phyloP scores from a whole-genome alignment of 35 echinoderm and acorn worm genomes.

The Strongylocentrotus purpuratus region DNA sequence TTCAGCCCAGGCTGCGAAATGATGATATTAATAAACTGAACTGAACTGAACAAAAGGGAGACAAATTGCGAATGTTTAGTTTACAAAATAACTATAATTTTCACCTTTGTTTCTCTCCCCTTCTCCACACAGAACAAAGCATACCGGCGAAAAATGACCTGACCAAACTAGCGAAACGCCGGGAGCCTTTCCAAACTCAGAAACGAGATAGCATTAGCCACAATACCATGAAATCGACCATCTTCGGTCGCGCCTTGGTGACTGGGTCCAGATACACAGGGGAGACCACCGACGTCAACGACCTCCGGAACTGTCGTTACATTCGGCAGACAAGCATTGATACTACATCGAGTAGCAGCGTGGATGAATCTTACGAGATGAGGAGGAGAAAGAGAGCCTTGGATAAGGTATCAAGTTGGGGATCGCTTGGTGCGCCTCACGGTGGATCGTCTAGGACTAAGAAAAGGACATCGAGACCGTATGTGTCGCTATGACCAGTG shows the following conservation, averaged over 20 bases:
- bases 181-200: slow-evolving; percentile 17
- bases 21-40: too few species aligned
- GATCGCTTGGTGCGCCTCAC: slow-evolving; percentile 15
- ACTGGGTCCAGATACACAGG: neutral
- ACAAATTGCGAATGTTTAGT: too few species aligned
- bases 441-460: slow-evolving; percentile 22
- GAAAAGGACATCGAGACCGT: neutral
- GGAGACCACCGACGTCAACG: slow-evolving; percentile 47
- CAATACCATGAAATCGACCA: slow-evolving; percentile 28
- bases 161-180: neutral
- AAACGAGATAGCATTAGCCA: slow-evolving; percentile 32
- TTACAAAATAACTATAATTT: too few species aligned
- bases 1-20: too few species aligned
- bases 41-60: too few species aligned
- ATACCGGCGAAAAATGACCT: neutral
- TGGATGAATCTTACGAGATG: slow-evolving; percentile 17
- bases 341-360: slow-evolving; percentile 10
- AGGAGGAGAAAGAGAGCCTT: slow-evolving; percentile 29
- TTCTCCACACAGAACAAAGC: slow-evolving; percentile 18
- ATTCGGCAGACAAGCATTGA: slow-evolving; percentile 38
- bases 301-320: slow-evolving; percentile 73
- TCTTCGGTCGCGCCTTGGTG: slow-evolving; percentile 18
- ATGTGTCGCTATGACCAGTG: slow-evolving; percentile 4
- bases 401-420: slow-evolving; percentile 48
- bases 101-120: neutral